Conservation (phyloP, 2,888 invertebrate species). For the Ennomos fuscantarius region DNA sequence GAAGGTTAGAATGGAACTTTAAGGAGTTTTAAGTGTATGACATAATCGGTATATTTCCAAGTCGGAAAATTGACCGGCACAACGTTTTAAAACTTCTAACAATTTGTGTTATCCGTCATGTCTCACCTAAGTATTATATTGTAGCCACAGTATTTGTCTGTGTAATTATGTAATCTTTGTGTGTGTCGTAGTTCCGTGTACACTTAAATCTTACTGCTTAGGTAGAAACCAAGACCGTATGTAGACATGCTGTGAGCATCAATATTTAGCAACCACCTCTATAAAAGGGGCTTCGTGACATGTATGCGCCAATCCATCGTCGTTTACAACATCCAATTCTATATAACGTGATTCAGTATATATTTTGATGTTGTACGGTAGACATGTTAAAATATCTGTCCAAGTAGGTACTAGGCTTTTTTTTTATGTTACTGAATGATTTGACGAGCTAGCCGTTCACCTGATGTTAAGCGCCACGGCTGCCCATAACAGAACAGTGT, state of each 20-base stretch:
- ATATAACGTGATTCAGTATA: conserved; percentile 17
- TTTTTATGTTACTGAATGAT: no score
- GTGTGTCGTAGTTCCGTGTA: conserved; percentile 46
- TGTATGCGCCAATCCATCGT: conserved; percentile 16
- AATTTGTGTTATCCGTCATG: conserved; percentile 41
- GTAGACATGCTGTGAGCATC: conserved; percentile 30
- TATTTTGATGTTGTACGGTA: conserved; percentile 1
- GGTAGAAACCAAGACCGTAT: conserved; percentile 20
- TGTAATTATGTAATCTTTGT: conserved; percentile 50
- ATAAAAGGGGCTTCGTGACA: conserved; percentile 29
- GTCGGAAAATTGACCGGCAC: conserved; percentile 22
- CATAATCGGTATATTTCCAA: conserved; percentile 24
- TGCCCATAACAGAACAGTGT: no score
- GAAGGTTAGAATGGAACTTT: conserved; percentile 3
- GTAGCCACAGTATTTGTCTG: conserved; percentile 42
- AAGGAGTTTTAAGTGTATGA: conserved; percentile 16
- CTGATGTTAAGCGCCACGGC: no score
- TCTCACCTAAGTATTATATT: conserved; percentile 37
- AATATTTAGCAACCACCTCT: conserved; percentile 29
- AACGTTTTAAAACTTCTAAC: conserved; percentile 19
- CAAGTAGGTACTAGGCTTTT: no score
- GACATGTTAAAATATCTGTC: neutral
- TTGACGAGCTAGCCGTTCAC: no score
- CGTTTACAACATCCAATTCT: conserved; percentile 28
- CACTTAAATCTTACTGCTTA: conserved; percentile 26